These are phyloP conservation scores for Matsumyia berberina DNA, from an alignment of 2,888 invertebrate species.

Conservation along the genomic window DNA sequence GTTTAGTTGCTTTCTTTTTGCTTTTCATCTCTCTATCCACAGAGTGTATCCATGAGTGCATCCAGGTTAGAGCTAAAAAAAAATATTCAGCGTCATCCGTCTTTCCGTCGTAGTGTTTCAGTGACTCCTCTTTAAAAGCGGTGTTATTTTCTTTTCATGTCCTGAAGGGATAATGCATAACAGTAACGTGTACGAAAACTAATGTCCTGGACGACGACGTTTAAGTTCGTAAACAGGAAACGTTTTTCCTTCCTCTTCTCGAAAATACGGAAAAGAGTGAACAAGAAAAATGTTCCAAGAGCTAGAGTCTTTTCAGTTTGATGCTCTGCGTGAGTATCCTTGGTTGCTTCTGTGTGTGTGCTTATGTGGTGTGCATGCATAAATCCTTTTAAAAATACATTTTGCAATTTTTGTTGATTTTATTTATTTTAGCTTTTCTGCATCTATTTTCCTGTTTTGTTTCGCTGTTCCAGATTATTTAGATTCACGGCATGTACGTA, in stretches of 20 bases:
- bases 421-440: constrained; percentile 58
- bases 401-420: constrained; percentile 58
- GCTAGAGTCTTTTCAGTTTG: constrained; percentile 53
- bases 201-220: constrained; percentile 72
- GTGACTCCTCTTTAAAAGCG: constrained; percentile 40
- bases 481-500: constrained; percentile 48
- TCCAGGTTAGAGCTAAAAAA: constrained; percentile 33
- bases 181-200: constrained; percentile 72
- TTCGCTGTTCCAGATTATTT: constrained; percentile 15
- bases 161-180: constrained; percentile 72
- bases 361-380: constrained; percentile 29
- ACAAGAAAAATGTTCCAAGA: constrained; percentile 42
- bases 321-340: constrained; percentile 45
- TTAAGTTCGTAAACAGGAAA: constrained; percentile 75
- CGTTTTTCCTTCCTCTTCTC: constrained; percentile 58
- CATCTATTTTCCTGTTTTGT: constrained; percentile 37
- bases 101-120: constrained; percentile 29
- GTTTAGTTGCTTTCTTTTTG: constrained; percentile 18
- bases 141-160: constrained; percentile 64
- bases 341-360: background rate
- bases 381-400: constrained; percentile 63
- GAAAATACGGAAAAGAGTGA: constrained; percentile 18
- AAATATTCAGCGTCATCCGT: constrained; percentile 24
- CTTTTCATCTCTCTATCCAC: constrained; percentile 8
- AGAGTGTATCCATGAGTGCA: constrained; percentile 57